phyloP scores from a whole-genome alignment of 2,888 invertebrate species.

The Cepaea hortensis region DNA sequence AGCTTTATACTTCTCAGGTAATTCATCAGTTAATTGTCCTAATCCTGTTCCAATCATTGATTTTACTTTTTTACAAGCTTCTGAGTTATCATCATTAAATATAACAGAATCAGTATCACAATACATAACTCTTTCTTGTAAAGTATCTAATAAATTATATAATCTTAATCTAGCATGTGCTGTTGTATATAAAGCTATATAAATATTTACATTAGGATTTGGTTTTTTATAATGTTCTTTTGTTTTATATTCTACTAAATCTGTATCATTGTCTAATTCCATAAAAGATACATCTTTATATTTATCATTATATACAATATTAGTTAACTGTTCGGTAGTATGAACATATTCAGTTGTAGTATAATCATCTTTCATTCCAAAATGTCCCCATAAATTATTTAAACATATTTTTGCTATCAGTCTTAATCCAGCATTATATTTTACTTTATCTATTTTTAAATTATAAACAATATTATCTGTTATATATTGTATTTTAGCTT shows the following conservation, averaged over 20 bases:
- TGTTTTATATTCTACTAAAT: conserved; percentile 16
- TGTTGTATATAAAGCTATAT: conserved; percentile 11
- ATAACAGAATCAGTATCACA: conserved; percentile 5
- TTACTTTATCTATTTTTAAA: conserved; percentile 10
- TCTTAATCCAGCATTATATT: conserved; percentile 6
- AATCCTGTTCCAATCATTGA: neutral
- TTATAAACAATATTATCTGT: neutral
- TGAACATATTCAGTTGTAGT: neutral
- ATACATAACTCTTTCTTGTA: conserved; percentile 17
- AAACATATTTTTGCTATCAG: conserved; percentile 9
- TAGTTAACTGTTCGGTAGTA: neutral
- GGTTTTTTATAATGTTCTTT: conserved; percentile 15
- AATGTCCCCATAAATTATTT: conserved; percentile 7
- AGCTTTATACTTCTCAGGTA: conserved; percentile 2
- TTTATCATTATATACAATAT: conserved; percentile 9
- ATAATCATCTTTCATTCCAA: conserved; percentile 17
- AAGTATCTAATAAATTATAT: conserved; percentile 2
- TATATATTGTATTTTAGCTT: neutral
- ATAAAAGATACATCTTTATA: conserved; percentile 18
- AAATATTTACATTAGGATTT: conserved; percentile 16
- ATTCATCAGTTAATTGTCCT: conserved; percentile 13
- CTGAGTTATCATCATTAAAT: too few species aligned
- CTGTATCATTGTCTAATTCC: conserved; percentile 2
- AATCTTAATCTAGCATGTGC: conserved; percentile 15
- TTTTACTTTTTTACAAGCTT: conserved; percentile 22